Percentiles rank a stretch among this genome's conserved stretches.
phyloP scores from a whole-genome alignment of 2,113 vertebrate genomes.

The Sula dactylatra region DNA sequence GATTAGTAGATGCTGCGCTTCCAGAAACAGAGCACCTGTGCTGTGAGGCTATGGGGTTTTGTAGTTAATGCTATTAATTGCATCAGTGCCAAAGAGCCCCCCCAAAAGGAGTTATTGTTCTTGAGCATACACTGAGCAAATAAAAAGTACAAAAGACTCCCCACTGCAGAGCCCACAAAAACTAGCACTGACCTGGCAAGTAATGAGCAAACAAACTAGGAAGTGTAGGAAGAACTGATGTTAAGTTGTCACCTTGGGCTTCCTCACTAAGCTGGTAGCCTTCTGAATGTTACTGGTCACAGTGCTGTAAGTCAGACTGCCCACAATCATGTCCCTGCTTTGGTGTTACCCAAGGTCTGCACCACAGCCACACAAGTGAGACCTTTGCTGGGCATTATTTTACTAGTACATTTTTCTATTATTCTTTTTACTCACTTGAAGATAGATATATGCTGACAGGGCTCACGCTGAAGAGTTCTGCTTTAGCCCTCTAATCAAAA shows the following conservation, averaged over 20 bases:
- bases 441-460: conserved; percentile 29
- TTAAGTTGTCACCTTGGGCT: neutral
- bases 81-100: neutral
- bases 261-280: neutral
- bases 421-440: conserved; percentile 16
- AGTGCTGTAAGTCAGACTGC: neutral
- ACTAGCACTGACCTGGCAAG: neutral
- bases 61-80: neutral
- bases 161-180: neutral
- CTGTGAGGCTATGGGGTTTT: neutral
- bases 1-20: neutral
- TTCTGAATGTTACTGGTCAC: neutral
- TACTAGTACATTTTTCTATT: neutral
- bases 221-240: neutral
- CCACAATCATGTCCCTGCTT: neutral
- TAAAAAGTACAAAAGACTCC: neutral
- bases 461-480: neutral
- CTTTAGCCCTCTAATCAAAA: conserved; percentile 39
- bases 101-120: neutral
- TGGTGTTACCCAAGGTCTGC: neutral
- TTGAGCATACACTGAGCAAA: neutral
- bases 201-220: neutral
- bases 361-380: neutral
- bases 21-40: neutral
- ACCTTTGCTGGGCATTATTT: neutral